Evolutionary conservation across 2,113 vertebrate genomes (phyloP).

Genomic region (Raja brachyura): DNA sequence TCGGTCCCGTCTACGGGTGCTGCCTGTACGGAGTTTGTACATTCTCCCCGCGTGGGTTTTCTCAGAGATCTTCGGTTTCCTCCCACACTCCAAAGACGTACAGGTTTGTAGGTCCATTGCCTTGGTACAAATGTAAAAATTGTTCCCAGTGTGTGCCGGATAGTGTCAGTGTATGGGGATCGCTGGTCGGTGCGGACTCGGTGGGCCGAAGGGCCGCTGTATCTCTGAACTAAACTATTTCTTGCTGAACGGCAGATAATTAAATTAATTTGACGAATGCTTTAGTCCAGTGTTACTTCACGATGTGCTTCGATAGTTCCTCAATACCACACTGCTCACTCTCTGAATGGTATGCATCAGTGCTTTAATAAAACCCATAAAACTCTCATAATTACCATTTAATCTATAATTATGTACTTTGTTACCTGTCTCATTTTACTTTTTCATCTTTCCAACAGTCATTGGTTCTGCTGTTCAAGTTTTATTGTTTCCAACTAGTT

Average conservation of each 20-base stretch:
- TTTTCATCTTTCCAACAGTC: background rate
- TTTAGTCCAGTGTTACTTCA: background rate
- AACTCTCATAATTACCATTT: background rate
- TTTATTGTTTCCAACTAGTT: background rate
- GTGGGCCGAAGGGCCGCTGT: too few species aligned
- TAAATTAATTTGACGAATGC: background rate
- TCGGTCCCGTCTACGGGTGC: too few species aligned
- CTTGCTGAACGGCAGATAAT: background rate
- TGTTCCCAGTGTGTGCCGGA: too few species aligned
- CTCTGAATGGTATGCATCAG: background rate
- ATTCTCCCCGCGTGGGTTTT: too few species aligned
- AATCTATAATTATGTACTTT: background rate
- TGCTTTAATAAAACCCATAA: background rate
- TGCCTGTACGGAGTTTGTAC: too few species aligned
- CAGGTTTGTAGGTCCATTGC: too few species aligned
- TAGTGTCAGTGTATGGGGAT: too few species aligned
- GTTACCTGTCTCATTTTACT: background rate
- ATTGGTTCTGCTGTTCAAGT: background rate
- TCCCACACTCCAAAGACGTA: too few species aligned
- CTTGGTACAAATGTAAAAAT: too few species aligned
- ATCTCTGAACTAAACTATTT: background rate
- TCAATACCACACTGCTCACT: background rate
- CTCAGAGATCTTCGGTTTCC: too few species aligned
- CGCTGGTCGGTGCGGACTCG: too few species aligned
- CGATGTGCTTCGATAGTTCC: background rate